Percentiles rank a stretch among this genome's conserved stretches.
Evolutionary conservation across 2,888 invertebrate species (phyloP).

Genomic region (Eumacrocentrus americanus): DNA sequence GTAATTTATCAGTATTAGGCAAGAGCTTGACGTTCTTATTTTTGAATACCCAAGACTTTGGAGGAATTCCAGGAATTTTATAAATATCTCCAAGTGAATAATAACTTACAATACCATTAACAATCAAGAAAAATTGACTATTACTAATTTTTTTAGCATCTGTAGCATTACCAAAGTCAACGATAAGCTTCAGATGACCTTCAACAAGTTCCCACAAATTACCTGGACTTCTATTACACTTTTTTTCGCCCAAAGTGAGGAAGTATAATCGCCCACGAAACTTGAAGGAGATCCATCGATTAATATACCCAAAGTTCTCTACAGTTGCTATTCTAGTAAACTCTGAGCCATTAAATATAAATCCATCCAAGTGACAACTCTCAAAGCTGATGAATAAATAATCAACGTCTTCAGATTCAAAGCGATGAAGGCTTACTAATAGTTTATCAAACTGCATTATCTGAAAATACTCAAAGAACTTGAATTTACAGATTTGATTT

Average conservation of each 20-base stretch:
- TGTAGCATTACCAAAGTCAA: constrained; percentile 41
- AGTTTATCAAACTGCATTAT: constrained; percentile 45
- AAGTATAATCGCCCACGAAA: constrained; percentile 55
- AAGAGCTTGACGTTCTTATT: constrained; percentile 34
- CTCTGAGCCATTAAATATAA: constrained; percentile 56
- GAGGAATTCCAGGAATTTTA: constrained; percentile 20
- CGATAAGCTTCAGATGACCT: constrained; percentile 46
- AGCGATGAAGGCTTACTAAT: constrained; percentile 52
- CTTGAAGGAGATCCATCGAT: constrained; percentile 59
- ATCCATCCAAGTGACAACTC: constrained; percentile 61
- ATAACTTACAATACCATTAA: constrained; percentile 32
- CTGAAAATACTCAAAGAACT: constrained; percentile 62
- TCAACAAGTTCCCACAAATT: constrained; percentile 61
- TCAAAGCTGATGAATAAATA: constrained; percentile 60
- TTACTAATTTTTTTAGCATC: constrained; percentile 37
- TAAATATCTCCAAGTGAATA: constrained; percentile 35
- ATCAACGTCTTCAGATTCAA: constrained; percentile 49
- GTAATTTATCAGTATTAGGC: constrained; percentile 30
- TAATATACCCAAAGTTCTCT: constrained; percentile 62
- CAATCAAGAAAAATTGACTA: constrained; percentile 37
- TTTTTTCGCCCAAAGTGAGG: constrained; percentile 49
- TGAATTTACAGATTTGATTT: constrained; percentile 62
- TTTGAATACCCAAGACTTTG: constrained; percentile 19
- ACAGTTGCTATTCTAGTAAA: constrained; percentile 46
- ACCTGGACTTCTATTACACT: constrained; percentile 52